Base-by-base conservation (phyloP, 2,888 invertebrate genomes). In the Heliconius ethilla region DNA sequence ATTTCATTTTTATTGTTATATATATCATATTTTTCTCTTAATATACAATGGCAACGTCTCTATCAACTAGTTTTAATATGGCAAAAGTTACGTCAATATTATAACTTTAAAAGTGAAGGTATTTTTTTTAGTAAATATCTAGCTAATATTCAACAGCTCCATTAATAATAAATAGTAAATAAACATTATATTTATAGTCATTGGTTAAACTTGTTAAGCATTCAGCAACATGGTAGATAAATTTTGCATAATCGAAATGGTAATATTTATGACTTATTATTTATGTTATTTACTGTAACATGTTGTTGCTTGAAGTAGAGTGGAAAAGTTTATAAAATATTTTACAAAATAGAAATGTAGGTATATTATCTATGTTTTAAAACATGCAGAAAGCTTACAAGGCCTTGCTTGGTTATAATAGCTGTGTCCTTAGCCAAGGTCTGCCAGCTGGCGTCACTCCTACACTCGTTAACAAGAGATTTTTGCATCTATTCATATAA, bases 401-500 rank as follows among this genome's bases (percentile, higher is more conserved):
- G 91, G 89, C 90, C 91, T 90, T 87, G 91, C 88, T 85, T 88
- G 89, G 91, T 88, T 92, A 90, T 92, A 92, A 91, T 91, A 92
- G 90, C 87, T 87, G 87, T 89, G 92, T 91, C 92, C 92, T 91
- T 89, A 88, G 82, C 86, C 92, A 92, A 93, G 93, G 93, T 90
- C 89, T 91, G 85, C 88, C 85, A 86, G 87, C 84, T 92, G 92
- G 92, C 92, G 92, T 92, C 90, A 92, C 87, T 87, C 86, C 88
- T 90, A 89, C 90, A 88, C 89, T 87, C 85, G 86, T 90, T 88
- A 89, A 89, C 89, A 88, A 89, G 87, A 90, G 89, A 90, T 89
- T 90, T 72, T 88, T 87, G 87, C 87, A 88, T 87, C 82, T 81
- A 81, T 79, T 77, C 77, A 79, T 75, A 77, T 79, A 75, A 75